A percentile compares a stretch with the other conserved stretches of the same genome.
These are phyloP conservation scores for Lates calcarifer DNA, from an alignment of 2,113 vertebrate genomes.

Conservation along the genomic window DNA sequence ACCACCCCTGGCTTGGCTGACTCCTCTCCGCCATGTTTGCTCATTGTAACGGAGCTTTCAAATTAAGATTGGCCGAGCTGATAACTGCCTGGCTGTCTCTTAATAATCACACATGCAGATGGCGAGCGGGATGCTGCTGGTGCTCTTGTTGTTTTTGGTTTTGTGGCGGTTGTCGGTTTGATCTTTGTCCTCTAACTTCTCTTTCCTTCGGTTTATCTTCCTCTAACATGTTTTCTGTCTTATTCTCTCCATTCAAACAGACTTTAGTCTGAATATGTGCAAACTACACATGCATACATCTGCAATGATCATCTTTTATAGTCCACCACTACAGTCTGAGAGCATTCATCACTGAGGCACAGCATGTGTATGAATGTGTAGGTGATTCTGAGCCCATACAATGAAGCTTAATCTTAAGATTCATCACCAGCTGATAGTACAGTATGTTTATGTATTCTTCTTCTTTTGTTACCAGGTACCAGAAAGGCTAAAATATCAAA, in stretches of 20 bases:
- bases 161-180: not conserved
- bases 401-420: not conserved
- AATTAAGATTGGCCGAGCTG: not conserved
- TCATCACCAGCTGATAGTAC: not conserved
- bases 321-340: not conserved
- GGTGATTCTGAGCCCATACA: not conserved
- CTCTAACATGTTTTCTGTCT: not conserved
- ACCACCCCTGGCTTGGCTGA: conserved; percentile 44
- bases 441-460: not conserved
- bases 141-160: not conserved
- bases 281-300: not conserved
- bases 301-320: not conserved
- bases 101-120: conserved; percentile 67
- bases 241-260: not conserved
- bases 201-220: not conserved
- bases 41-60: conserved; percentile 25
- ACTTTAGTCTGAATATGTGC: not conserved
- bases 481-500: not conserved
- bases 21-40: conserved; percentile 33
- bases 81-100: conserved; percentile 40
- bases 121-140: conserved; percentile 27
- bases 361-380: not conserved
- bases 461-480: not conserved
- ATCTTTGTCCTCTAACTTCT: not conserved
- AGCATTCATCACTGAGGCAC: not conserved